These are phyloP conservation scores for Chelonia mydas DNA, from an alignment of 2,797 vertebrate species.

Conservation along the genomic window DNA sequence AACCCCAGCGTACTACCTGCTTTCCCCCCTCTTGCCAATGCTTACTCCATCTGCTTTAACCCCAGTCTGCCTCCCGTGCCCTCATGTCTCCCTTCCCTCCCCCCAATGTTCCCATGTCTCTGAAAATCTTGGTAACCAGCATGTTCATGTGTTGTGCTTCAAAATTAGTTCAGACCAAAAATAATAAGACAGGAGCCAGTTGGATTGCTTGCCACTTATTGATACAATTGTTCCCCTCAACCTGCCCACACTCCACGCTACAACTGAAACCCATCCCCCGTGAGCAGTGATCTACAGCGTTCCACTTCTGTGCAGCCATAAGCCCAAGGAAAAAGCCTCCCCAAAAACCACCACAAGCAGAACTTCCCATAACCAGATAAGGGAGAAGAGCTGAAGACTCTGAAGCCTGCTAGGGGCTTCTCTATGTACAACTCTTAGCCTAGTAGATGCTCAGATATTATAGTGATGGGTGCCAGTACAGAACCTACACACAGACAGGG, in stretches of 20 bases:
- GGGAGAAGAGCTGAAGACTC: not conserved
- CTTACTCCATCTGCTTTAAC: constrained; percentile 35
- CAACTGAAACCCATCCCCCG: constrained; percentile 39
- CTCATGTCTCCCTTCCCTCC: not conserved
- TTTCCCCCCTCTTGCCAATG: constrained; percentile 18
- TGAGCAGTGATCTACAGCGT: not conserved
- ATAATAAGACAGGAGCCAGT: constrained; percentile 66
- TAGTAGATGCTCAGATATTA: not conserved
- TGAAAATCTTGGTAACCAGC: constrained; percentile 66
- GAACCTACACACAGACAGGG: not conserved
- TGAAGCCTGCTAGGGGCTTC: not conserved
- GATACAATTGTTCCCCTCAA: constrained; percentile 71
- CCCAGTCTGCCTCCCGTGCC: fast-evolving
- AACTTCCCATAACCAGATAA: not conserved
- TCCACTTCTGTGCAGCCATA: not conserved
- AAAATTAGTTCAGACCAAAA: constrained; percentile 61
- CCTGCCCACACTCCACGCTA: constrained; percentile 63
- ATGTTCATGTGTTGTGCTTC: constrained; percentile 66
- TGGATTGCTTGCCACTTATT: constrained; percentile 49
- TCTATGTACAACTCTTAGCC: not conserved
- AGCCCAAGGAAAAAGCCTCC: not conserved
- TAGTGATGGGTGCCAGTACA: not conserved
- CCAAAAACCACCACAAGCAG: constrained; percentile 20
- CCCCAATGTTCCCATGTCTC: constrained; percentile 51
- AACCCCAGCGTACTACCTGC: not conserved